Percentiles rank a stretch among this genome's conserved stretches.
phyloP scores from a whole-genome alignment of 1,140 invertebrate genomes.

The Agrypnia vestita region DNA sequence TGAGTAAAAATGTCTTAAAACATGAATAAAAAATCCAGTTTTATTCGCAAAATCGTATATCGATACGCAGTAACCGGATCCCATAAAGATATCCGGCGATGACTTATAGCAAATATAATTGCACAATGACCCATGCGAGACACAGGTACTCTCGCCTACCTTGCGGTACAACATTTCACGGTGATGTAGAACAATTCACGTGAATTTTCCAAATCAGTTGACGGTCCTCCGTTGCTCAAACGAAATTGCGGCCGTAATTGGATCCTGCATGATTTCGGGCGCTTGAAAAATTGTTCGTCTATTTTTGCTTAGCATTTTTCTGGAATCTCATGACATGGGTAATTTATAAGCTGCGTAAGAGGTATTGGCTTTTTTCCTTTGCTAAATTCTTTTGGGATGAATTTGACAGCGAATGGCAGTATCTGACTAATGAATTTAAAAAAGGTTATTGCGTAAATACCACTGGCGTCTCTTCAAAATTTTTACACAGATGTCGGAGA shows the following conservation, averaged over 20 bases:
- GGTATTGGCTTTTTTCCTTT: neutral
- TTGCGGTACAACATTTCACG: no score
- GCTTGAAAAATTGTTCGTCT: neutral
- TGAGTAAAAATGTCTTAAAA: no score
- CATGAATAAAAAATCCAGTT: no score
- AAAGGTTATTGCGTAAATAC: no score
- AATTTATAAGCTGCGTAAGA: neutral
- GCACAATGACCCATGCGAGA: no score
- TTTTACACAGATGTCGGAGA: no score
- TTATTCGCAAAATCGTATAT: no score
- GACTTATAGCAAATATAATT: no score
- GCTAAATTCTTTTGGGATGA: neutral
- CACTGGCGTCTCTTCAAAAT: no score
- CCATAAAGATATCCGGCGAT: no score
- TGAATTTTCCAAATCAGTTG: neutral
- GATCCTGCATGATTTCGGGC: conserved; percentile 2
- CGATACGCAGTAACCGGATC: no score
- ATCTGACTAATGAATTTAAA: neutral
- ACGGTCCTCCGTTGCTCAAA: neutral
- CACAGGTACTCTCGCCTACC: no score
- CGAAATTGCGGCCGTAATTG: conserved; percentile 3
- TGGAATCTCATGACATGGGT: neutral
- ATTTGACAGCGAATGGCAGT: neutral
- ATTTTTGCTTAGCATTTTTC: neutral
- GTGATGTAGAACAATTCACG: neutral